phyloP scores from a whole-genome alignment of 2,888 invertebrate genomes.

The Mythimna ferrago region DNA sequence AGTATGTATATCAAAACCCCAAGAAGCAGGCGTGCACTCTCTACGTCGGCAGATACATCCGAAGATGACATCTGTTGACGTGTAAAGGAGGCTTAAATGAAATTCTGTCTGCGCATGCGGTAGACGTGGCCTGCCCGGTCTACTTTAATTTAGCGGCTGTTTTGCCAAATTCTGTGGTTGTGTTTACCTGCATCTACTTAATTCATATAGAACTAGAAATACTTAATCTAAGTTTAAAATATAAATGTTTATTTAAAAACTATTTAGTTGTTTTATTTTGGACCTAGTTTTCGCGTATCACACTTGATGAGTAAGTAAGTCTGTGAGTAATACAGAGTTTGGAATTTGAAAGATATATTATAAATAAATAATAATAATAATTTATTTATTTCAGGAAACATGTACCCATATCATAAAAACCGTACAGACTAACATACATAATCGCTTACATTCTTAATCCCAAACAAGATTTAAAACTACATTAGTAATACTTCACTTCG shows the following conservation, averaged over 20 bases:
- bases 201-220: background rate
- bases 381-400: too few species aligned
- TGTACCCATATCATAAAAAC: too few species aligned
- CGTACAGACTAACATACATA: too few species aligned
- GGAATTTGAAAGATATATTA: background rate
- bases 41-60: too few species aligned
- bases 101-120: background rate
- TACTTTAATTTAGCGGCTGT: background rate
- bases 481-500: too few species aligned
- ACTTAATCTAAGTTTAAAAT: conserved; percentile 4
- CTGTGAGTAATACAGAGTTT: background rate
- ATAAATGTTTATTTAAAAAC: conserved; percentile 2
- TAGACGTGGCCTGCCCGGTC: background rate
- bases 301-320: background rate
- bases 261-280: conserved; percentile 5
- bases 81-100: too few species aligned
- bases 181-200: background rate
- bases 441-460: too few species aligned
- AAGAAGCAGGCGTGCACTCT: too few species aligned
- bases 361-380: too few species aligned
- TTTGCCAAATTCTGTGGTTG: background rate
- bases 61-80: too few species aligned
- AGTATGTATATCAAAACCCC: too few species aligned
- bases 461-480: too few species aligned
- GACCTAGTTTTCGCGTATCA: background rate